phyloP scores from a whole-genome alignment of 1,140 invertebrate genomes.

The Spodoptera litura region DNA sequence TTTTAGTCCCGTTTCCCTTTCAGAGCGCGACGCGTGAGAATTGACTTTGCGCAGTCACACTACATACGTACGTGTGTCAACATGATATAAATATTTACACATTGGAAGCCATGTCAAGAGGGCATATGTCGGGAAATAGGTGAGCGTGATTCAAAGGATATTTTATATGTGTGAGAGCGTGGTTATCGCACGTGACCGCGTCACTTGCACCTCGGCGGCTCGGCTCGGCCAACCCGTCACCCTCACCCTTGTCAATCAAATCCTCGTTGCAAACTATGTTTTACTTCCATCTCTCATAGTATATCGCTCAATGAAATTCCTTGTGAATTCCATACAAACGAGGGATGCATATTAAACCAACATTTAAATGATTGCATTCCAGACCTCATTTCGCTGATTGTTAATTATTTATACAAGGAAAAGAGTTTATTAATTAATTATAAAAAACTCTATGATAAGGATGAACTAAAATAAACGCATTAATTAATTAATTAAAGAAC shows the following conservation, averaged over 20 bases:
- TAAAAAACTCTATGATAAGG: background rate
- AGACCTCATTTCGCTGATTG: constrained; percentile 1
- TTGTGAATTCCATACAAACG: constrained; percentile 26
- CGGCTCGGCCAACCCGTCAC: constrained; percentile 33
- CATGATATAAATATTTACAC: constrained; percentile 40
- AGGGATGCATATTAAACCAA: constrained; percentile 20
- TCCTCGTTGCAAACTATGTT: constrained; percentile 36
- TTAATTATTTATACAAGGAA: background rate
- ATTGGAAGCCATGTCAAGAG: constrained; percentile 38
- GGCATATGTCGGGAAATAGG: constrained; percentile 30
- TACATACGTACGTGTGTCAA: constrained; percentile 37
- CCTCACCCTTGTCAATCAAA: constrained; percentile 47
- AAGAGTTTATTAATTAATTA: background rate
- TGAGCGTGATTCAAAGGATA: constrained; percentile 36
- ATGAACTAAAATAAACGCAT: background rate
- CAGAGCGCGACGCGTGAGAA: constrained; percentile 19
- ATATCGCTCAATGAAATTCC: constrained; percentile 33
- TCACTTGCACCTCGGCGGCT: constrained; percentile 4
- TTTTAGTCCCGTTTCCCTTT: constrained; percentile 19
- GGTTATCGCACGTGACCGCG: constrained; percentile 42
- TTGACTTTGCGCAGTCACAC: constrained; percentile 35
- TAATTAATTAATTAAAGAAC: background rate
- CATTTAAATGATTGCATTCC: constrained; percentile 30
- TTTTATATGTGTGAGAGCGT: constrained; percentile 18
- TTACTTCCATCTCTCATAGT: constrained; percentile 33